phyloP scores from a whole-genome alignment of 1,140 invertebrate species.

The Saccostrea glomerata region DNA sequence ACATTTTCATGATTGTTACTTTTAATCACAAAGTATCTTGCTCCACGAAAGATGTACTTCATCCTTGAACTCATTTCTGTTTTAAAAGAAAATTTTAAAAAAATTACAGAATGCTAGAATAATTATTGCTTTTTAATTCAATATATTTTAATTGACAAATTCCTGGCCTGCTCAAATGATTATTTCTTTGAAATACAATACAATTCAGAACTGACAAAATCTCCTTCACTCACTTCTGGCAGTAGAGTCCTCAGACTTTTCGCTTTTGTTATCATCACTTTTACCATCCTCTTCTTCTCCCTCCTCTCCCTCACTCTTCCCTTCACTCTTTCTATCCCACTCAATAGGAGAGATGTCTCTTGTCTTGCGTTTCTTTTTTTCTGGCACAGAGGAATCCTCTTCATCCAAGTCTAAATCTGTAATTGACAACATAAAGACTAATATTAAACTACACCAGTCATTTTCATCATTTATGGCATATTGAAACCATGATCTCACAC shows the following conservation, averaged over 20 bases:
- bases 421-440: not conserved
- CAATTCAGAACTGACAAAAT: not conserved
- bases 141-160: not conserved
- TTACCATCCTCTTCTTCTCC: slow-evolving; percentile 60
- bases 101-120: slow-evolving; percentile 1
- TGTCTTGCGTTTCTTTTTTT: slow-evolving; percentile 63
- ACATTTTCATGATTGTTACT: slow-evolving; percentile 99
- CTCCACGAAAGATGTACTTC: slow-evolving; percentile 96
- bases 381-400: slow-evolving; percentile 56
- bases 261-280: slow-evolving; percentile 61
- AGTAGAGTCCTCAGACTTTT: slow-evolving; percentile 51
- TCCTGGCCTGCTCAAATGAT: too few species aligned
- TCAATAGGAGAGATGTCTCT: slow-evolving; percentile 76
- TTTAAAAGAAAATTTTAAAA: not conserved
- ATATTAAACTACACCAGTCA: too few species aligned
- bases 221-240: not conserved
- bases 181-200: not conserved
- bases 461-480: too few species aligned
- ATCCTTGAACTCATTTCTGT: slow-evolving; percentile 81
- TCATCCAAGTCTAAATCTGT: slow-evolving; percentile 53
- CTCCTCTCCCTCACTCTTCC: slow-evolving; percentile 61
- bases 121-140: not conserved
- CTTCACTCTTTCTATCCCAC: slow-evolving; percentile 72
- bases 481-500: too few species aligned
- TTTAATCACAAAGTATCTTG: slow-evolving; percentile 98